Conservation (phyloP, 1,140 invertebrate species). For the Chrysoperla carnea region DNA sequence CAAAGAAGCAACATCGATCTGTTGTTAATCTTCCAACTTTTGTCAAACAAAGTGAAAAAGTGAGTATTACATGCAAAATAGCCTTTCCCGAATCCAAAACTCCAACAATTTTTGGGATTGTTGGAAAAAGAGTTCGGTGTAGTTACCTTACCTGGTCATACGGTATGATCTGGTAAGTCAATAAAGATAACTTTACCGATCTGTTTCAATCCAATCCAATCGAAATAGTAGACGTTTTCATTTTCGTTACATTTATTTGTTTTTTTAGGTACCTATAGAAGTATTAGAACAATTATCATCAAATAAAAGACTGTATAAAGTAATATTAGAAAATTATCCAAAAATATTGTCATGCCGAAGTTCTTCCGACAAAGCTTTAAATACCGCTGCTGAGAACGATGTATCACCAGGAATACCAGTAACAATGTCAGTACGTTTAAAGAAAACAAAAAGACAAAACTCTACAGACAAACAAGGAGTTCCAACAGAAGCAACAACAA, state of each 20-base stretch:
- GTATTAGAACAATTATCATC: conserved; percentile 40
- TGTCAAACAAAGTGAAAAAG: conserved; percentile 46
- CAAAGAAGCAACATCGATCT: conserved; percentile 26
- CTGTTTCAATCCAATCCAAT: too few species aligned
- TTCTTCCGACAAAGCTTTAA: conserved; percentile 38
- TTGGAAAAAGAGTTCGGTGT: too few species aligned
- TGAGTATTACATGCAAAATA: conserved; percentile 15
- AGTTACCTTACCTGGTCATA: too few species aligned
- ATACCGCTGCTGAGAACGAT: conserved; percentile 23
- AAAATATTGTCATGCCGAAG: conserved; percentile 42
- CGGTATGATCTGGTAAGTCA: too few species aligned
- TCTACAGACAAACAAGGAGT: conserved; percentile 6
- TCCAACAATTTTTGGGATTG: too few species aligned
- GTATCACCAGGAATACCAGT: conserved; percentile 28
- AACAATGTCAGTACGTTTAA: conserved; percentile 41
- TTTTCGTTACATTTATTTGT: too few species aligned
- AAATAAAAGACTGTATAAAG: conserved; percentile 47
- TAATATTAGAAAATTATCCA: conserved; percentile 55
- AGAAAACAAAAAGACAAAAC: conserved; percentile 23
- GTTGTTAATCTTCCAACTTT: conserved; percentile 58
- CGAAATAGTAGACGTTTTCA: too few species aligned
- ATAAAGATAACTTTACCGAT: too few species aligned
- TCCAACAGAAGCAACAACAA: conserved; percentile 3
- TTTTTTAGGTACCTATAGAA: conserved; percentile 38
- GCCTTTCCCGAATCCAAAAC: too few species aligned